Evolutionary conservation across 2,888 invertebrate species (phyloP).

Genomic region (Xylophagus ater): DNA sequence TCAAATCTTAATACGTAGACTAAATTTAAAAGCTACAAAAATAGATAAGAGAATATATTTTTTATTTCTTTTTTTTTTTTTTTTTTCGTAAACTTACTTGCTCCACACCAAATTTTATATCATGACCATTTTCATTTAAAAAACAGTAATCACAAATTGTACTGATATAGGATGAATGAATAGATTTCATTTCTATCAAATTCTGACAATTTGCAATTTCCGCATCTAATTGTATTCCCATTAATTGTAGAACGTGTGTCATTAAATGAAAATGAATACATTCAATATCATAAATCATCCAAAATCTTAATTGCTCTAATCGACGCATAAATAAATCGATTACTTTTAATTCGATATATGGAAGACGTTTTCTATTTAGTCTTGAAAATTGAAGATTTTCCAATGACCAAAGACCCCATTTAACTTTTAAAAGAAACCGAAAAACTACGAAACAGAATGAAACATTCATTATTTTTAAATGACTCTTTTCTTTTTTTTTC

Average conservation of each 20-base stretch:
- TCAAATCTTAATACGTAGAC: conserved; percentile 31
- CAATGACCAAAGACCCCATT: conserved; percentile 44
- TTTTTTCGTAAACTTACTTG: conserved; percentile 20
- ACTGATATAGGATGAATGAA: conserved; percentile 33
- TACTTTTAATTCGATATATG: conserved; percentile 28
- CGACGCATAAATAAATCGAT: conserved; percentile 35
- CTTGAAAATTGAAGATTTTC: conserved; percentile 39
- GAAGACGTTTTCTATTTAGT: conserved; percentile 21
- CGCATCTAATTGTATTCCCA: conserved; percentile 29
- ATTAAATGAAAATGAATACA: conserved; percentile 44
- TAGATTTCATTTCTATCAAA: conserved; percentile 28
- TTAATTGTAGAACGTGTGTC: conserved; percentile 39
- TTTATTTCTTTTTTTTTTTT: neutral
- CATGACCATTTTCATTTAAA: conserved; percentile 19
- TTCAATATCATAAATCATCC: conserved; percentile 44
- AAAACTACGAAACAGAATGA: conserved; percentile 30
- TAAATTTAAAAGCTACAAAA: conserved; percentile 29
- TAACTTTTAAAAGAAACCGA: conserved; percentile 43
- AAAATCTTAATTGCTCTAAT: conserved; percentile 43
- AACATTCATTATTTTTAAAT: neutral
- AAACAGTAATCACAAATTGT: conserved; percentile 31
- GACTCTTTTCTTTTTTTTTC: too few relatives aligned
- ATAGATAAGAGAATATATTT: neutral
- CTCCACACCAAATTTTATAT: conserved; percentile 25
- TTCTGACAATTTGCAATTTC: conserved; percentile 27